Conservation (phyloP, 2,888 invertebrate species). For the Capitulum mitella region DNA sequence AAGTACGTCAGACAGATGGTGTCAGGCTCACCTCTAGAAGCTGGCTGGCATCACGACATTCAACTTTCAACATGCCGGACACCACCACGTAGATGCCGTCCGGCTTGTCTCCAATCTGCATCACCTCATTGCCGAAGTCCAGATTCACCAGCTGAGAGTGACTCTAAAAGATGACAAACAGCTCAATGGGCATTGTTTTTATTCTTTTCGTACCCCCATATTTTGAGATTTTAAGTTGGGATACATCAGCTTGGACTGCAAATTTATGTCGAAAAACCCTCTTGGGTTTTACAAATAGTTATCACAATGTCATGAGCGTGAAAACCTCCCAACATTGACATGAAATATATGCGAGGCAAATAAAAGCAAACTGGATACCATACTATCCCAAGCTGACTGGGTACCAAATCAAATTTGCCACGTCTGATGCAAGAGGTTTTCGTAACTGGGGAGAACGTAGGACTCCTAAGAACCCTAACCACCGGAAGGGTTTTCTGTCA, state of each 20-base stretch:
- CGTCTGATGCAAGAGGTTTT: too few relatives aligned
- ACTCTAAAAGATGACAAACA: conserved; percentile 37
- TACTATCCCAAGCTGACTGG: too few relatives aligned
- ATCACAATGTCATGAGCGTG: not conserved
- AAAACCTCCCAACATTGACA: not conserved
- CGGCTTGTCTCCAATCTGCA: conserved; percentile 41
- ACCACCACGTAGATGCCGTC: conserved; percentile 47
- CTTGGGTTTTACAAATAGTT: not conserved
- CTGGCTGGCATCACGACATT: conserved; percentile 41
- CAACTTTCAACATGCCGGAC: conserved; percentile 45
- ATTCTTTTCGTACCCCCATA: too few relatives aligned
- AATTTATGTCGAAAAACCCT: not conserved
- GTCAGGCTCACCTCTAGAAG: not conserved
- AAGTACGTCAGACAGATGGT: too few relatives aligned
- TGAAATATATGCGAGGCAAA: too few relatives aligned
- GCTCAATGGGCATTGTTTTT: not conserved
- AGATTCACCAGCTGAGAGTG: conserved; percentile 41
- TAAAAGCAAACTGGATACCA: too few relatives aligned
- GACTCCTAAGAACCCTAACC: too few relatives aligned
- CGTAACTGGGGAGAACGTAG: too few relatives aligned
- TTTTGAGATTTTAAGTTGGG: too few relatives aligned
- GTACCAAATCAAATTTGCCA: too few relatives aligned
- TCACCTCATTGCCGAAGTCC: conserved; percentile 42
- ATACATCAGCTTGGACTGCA: not conserved
- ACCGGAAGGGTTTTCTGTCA: too few relatives aligned